phyloP scores from a whole-genome alignment of 2,888 invertebrate genomes.

The Volucella inanis region DNA sequence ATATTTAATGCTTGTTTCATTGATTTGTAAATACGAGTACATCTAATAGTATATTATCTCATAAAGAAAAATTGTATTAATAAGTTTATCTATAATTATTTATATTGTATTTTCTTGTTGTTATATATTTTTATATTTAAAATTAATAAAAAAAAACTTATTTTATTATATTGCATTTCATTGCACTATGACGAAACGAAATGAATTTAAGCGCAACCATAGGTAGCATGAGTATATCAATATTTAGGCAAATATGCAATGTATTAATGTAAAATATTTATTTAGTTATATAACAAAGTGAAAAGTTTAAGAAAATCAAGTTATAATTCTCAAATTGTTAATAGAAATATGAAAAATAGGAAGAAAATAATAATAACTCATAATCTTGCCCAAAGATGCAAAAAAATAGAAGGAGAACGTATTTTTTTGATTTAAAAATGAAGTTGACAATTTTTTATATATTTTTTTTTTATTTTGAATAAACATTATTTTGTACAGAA shows the following conservation, averaged over 20 bases:
- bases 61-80: slow-evolving; percentile 4
- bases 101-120: slow-evolving; percentile 57
- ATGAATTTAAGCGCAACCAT: slow-evolving; percentile 33
- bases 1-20: slow-evolving; percentile 6
- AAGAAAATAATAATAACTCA: slow-evolving; percentile 44
- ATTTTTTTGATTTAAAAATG: slow-evolving; percentile 53
- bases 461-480: neutral
- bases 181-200: slow-evolving; percentile 16
- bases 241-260: slow-evolving; percentile 35
- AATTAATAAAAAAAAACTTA: slow-evolving; percentile 25
- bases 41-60: slow-evolving; percentile 1
- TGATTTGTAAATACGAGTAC: slow-evolving; percentile 63
- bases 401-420: slow-evolving; percentile 37
- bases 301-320: slow-evolving; percentile 15
- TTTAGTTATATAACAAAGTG: slow-evolving; percentile 48
- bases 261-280: slow-evolving; percentile 68
- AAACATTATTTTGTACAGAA: slow-evolving; percentile 25
- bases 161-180: neutral
- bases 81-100: slow-evolving; percentile 47
- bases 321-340: slow-evolving; percentile 32
- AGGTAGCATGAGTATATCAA: neutral
- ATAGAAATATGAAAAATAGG: slow-evolving; percentile 22
- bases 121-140: slow-evolving; percentile 69
- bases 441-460: slow-evolving; percentile 46
- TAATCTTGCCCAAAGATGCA: slow-evolving; percentile 76